Percentiles rank a stretch among this genome's conserved stretches.
phyloP scores from a whole-genome alignment of 2,797 vertebrate genomes.

The Thunnus albacares region DNA sequence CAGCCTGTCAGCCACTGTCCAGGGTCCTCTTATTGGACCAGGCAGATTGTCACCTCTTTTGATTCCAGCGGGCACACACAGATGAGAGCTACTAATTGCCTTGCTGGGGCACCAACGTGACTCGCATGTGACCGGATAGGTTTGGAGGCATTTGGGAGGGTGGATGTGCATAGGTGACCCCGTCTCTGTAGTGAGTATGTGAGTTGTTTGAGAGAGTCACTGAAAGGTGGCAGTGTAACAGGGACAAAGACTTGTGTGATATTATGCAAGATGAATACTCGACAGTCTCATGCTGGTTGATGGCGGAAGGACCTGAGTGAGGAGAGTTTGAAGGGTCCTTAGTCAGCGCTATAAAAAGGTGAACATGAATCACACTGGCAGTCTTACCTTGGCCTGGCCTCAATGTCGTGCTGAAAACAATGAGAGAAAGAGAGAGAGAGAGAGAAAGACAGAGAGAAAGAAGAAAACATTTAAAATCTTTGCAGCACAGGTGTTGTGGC shows the following conservation, averaged over 20 bases:
- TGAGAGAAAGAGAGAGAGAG: conserved; percentile 32
- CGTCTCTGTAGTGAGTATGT: conserved; percentile 40
- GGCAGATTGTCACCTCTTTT: conserved; percentile 68
- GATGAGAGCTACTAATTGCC: conserved; percentile 77
- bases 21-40: conserved; percentile 57
- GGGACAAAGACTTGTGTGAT: conserved; percentile 6
- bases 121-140: conserved; percentile 60
- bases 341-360: conserved; percentile 54
- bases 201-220: conserved; percentile 39
- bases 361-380: conserved; percentile 59
- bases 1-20: conserved; percentile 50
- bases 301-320: conserved; percentile 25
- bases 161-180: conserved; percentile 25
- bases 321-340: conserved; percentile 47
- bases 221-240: conserved; percentile 27
- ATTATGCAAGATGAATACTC: conserved; percentile 31
- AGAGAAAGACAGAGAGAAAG: conserved; percentile 11
- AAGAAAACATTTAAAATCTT: conserved; percentile 49
- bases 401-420: conserved; percentile 81
- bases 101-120: conserved; percentile 70
- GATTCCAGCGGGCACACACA: conserved; percentile 64
- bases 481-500: conserved; percentile 55
- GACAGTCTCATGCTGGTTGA: conserved; percentile 31
- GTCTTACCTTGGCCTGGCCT: conserved; percentile 88
- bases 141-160: conserved; percentile 39